A percentile compares a stretch with the other conserved stretches of the same genome.
phyloP scores from a whole-genome alignment of 2,797 vertebrate species.

The Limosa lapponica region DNA sequence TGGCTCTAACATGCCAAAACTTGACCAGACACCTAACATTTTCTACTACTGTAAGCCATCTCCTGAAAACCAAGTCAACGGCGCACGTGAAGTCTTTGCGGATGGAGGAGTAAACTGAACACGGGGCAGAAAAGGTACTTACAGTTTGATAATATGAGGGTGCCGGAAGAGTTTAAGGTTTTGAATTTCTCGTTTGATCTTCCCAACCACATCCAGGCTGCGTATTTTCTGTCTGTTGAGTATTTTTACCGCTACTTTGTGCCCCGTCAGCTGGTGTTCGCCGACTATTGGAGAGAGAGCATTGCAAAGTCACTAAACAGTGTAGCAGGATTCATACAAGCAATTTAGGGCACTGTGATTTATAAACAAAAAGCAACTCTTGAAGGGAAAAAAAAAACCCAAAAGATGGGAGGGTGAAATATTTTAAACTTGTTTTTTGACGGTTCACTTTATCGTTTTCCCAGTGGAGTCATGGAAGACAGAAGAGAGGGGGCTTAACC shows the following conservation, averaged over 20 bases:
- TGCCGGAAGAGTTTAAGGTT: slow-evolving; percentile 98
- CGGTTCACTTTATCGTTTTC: background rate
- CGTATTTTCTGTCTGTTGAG: slow-evolving; percentile 98
- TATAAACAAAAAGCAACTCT: background rate
- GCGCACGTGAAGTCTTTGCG: background rate
- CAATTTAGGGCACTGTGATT: background rate
- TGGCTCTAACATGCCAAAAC: background rate
- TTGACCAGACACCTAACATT: background rate
- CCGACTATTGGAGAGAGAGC: slow-evolving; percentile 85
- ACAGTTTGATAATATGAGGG: slow-evolving; percentile 99
- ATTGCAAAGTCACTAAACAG: slow-evolving; percentile 16
- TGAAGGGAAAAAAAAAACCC: background rate
- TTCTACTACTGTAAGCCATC: background rate
- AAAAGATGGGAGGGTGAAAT: background rate
- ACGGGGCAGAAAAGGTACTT: slow-evolving; percentile 72
- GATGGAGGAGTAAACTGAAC: background rate
- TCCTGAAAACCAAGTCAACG: background rate
- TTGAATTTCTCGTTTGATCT: slow-evolving; percentile 98
- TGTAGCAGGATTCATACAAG: background rate
- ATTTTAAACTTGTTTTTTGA: background rate
- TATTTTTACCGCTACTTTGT: slow-evolving; percentile 99
- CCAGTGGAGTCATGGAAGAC: background rate
- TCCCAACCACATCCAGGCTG: slow-evolving; percentile 97
- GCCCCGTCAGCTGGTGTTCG: slow-evolving; percentile 95
- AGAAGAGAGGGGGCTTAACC: background rate